A percentile compares a stretch with the other conserved stretches of the same genome.
phyloP scores from a whole-genome alignment of 2,113 vertebrate species.

The Lepus americanus region DNA sequence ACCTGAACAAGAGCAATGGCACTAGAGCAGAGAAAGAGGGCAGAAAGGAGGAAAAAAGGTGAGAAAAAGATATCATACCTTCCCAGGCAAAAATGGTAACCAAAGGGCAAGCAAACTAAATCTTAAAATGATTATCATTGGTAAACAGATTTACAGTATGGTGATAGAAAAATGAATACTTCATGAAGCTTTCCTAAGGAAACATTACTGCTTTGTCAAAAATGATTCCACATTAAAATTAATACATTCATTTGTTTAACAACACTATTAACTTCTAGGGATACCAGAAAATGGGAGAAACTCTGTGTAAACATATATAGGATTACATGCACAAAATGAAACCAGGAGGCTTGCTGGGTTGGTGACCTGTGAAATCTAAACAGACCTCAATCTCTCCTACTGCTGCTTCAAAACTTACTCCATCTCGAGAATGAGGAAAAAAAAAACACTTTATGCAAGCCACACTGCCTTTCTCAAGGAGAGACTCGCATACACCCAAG shows the following conservation, averaged over 20 bases:
- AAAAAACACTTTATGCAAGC: neutral
- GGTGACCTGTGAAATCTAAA: constrained; percentile 23
- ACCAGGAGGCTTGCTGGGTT: neutral
- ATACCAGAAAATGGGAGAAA: constrained; percentile 70
- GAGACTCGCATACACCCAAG: neutral
- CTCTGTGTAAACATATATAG: constrained; percentile 75
- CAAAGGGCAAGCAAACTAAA: constrained; percentile 76
- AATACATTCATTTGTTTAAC: constrained; percentile 81
- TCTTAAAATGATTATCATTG: constrained; percentile 69
- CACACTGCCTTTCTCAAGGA: neutral
- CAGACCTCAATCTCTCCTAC: neutral
- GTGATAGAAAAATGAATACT: constrained; percentile 80
- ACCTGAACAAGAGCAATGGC: neutral
- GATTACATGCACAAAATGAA: constrained; percentile 31
- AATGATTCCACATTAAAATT: constrained; percentile 81
- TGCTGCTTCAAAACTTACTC: neutral
- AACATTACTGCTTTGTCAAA: constrained; percentile 67
- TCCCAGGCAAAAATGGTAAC: constrained; percentile 55
- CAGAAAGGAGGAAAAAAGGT: neutral
- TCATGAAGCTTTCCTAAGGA: constrained; percentile 71
- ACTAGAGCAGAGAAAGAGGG: neutral
- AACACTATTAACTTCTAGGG: constrained; percentile 80
- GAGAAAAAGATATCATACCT: neutral
- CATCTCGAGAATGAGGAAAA: neutral
- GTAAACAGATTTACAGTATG: constrained; percentile 75